A percentile compares a stretch with the other conserved stretches of the same genome.
Evolutionary conservation across 1,140 invertebrate genomes (phyloP).

Genomic region (Zaprionus capensis): DNA sequence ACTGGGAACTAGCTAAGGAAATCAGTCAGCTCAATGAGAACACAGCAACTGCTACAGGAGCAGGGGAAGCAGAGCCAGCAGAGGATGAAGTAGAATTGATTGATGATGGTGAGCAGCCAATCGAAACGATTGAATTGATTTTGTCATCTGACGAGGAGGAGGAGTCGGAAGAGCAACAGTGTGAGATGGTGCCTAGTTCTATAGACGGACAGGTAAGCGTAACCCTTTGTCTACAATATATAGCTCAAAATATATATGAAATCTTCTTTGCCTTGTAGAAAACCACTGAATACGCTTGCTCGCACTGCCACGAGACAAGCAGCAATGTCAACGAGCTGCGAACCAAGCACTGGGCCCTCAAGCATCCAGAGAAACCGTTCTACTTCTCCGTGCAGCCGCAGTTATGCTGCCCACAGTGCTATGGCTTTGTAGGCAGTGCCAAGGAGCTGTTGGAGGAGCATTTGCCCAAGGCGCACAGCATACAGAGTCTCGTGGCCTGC

Average conservation of each 20-base stretch:
- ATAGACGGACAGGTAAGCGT: background rate
- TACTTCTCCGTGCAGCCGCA: conserved; percentile 60
- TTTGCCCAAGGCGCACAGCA: conserved; percentile 22
- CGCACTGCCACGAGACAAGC: conserved; percentile 39
- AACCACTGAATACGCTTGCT: conserved; percentile 49
- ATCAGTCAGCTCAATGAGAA: background rate
- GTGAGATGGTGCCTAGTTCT: background rate
- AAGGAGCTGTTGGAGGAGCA: conserved; percentile 47
- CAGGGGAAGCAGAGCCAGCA: background rate
- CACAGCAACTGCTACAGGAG: background rate
- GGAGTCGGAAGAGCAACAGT: background rate
- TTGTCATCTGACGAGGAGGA: conserved; percentile 56
- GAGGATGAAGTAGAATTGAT: background rate
- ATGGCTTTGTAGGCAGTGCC: conserved; percentile 41
- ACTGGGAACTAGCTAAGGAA: conserved; percentile 30
- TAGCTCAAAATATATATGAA: background rate
- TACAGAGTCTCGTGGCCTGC: conserved; percentile 41
- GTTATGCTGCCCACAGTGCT: conserved; percentile 50
- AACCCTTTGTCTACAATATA: background rate
- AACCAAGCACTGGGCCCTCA: conserved; percentile 45
- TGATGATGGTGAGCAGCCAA: background rate
- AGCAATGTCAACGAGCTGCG: conserved; percentile 33
- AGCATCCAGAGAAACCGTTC: conserved; percentile 54
- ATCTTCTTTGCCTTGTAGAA: conserved; percentile 19
- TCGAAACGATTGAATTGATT: conserved; percentile 51